Percentiles rank a stretch among this genome's conserved stretches.
phyloP scores from a whole-genome alignment of 2,797 vertebrate genomes.

The Siniperca undulata region DNA sequence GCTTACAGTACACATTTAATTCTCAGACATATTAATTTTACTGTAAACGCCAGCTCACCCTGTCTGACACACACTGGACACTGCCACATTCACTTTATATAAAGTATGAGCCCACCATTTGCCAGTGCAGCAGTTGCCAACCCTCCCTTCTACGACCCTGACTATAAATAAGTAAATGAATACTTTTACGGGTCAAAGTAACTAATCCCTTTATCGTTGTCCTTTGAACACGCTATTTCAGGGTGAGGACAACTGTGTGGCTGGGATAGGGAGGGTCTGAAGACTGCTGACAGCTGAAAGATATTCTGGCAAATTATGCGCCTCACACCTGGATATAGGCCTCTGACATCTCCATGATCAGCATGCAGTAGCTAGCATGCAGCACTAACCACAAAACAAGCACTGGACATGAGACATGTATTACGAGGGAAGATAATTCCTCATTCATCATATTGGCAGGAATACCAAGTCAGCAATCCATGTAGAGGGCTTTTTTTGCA shows the following conservation, averaged over 20 bases:
- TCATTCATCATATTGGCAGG: constrained; percentile 74
- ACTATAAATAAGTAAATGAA: constrained; percentile 88
- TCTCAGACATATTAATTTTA: constrained; percentile 16
- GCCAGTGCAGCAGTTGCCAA: constrained; percentile 69
- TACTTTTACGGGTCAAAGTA: constrained; percentile 87
- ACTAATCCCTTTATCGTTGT: constrained; percentile 92
- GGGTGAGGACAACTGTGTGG: constrained; percentile 88
- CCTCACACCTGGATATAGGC: constrained; percentile 79
- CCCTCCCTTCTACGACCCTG: constrained; percentile 69
- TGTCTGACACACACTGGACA: background rate
- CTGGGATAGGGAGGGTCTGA: constrained; percentile 83
- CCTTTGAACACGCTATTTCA: constrained; percentile 92
- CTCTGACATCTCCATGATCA: constrained; percentile 83
- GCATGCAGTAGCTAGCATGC: constrained; percentile 64
- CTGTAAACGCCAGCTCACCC: constrained; percentile 23
- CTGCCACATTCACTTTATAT: constrained; percentile 19
- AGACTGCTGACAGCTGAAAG: constrained; percentile 92
- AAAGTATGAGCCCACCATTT: constrained; percentile 16
- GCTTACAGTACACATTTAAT: constrained; percentile 16
- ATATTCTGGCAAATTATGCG: constrained; percentile 86
- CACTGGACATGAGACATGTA: constrained; percentile 54
- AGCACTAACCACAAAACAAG: constrained; percentile 71
- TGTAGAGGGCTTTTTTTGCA: constrained; percentile 32
- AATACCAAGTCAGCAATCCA: constrained; percentile 65
- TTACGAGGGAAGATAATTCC: constrained; percentile 60